Evolutionary conservation across 2,113 vertebrate genomes (phyloP).

Genomic region (Carassius carassius): DNA sequence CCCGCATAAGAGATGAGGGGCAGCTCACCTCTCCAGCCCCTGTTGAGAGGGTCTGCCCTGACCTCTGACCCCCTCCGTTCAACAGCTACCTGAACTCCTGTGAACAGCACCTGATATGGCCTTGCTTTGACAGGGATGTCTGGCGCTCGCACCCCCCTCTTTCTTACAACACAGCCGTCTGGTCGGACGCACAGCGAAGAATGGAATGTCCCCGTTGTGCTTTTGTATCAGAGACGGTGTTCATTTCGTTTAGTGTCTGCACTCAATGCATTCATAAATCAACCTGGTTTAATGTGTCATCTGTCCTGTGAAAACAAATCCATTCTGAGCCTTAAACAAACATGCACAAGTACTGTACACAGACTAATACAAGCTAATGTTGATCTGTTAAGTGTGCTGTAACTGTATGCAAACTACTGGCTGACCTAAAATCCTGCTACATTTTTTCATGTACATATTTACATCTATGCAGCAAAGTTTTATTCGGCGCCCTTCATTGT

Average conservation of each 20-base stretch:
- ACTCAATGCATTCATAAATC: conserved; percentile 6
- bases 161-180: conserved; percentile 28
- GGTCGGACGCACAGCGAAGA: neutral
- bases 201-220: conserved; percentile 34
- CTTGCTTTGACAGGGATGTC: conserved; percentile 45
- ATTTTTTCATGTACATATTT: neutral
- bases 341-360: neutral
- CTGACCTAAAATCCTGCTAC: neutral
- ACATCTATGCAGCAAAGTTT: neutral
- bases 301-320: neutral
- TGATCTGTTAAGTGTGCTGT: neutral
- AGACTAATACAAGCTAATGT: neutral
- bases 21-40: conserved; percentile 10
- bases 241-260: conserved; percentile 31
- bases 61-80: conserved; percentile 31
- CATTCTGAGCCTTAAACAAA: conserved; percentile 21
- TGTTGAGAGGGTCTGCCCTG: conserved; percentile 26
- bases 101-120: conserved; percentile 49
- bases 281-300: neutral
- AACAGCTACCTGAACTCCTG: conserved; percentile 48
- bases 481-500: neutral
- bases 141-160: neutral
- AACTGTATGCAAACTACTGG: neutral
- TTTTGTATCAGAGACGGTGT: conserved; percentile 43
- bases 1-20: neutral